Conservation (phyloP, 2,797 vertebrate species). For the Ctenochaetus hawaiiensis region DNA sequence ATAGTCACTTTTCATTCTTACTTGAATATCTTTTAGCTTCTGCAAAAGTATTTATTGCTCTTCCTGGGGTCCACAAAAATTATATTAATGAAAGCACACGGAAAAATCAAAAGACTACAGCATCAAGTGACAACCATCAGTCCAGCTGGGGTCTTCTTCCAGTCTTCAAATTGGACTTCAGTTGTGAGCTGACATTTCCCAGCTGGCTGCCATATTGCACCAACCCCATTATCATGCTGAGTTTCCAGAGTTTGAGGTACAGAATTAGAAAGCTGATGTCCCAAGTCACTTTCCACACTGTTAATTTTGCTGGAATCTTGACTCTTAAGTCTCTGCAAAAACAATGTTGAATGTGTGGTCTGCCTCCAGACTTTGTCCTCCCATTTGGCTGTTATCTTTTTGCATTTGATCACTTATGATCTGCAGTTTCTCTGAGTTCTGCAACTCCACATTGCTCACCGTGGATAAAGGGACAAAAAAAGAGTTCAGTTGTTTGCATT, state of each 20-base stretch:
- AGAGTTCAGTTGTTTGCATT: background rate
- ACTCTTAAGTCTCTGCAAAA: constrained; percentile 9
- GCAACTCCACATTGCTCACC: constrained; percentile 22
- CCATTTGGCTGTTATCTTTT: background rate
- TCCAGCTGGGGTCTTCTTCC: background rate
- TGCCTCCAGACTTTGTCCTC: background rate
- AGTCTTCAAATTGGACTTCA: background rate
- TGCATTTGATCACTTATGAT: background rate
- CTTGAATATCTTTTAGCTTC: too few relatives aligned
- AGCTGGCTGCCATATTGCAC: background rate
- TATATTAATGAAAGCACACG: too few relatives aligned
- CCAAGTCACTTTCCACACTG: background rate
- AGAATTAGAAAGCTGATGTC: background rate
- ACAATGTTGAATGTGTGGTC: background rate
- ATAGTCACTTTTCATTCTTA: too few relatives aligned
- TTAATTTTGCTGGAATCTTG: constrained; percentile 18
- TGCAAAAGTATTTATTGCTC: too few relatives aligned
- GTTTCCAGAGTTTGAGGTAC: background rate
- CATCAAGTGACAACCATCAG: too few relatives aligned
- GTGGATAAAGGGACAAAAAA: background rate
- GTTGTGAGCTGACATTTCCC: constrained; percentile 4
- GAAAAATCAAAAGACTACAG: too few relatives aligned
- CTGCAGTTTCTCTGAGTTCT: constrained; percentile 12
- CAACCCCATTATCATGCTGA: background rate
- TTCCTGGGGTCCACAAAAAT: too few relatives aligned